Conservation (phyloP, 2,888 invertebrate species). For the Lepidocyrtoides sp. region DNA sequence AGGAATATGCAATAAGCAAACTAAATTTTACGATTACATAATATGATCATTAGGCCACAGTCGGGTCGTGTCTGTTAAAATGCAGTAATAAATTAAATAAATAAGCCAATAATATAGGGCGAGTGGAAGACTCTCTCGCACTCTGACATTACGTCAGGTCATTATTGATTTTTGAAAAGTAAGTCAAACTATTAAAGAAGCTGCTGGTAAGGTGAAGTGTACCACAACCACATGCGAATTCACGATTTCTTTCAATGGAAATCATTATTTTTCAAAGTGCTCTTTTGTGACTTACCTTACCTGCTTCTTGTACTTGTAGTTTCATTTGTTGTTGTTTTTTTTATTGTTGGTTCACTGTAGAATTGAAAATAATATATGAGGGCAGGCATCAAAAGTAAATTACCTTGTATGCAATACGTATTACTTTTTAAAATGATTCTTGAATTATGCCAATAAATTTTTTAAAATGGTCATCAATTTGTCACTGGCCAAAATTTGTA, state of each 20-base stretch:
- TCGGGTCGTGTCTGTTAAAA: constrained; percentile 64
- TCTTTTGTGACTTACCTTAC: not conserved
- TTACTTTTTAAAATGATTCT: not conserved
- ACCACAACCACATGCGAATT: constrained; percentile 30
- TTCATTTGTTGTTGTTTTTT: not conserved
- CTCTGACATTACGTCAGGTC: constrained; percentile 15
- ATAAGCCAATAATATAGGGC: constrained; percentile 48
- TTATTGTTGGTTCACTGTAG: not conserved
- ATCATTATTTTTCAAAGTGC: constrained; percentile 47
- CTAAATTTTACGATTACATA: constrained; percentile 43
- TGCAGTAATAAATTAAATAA: constrained; percentile 36
- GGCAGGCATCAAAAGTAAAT: not conserved
- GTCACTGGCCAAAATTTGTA: constrained; percentile 19
- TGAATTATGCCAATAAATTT: not conserved
- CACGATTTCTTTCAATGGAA: constrained; percentile 49
- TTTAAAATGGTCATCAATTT: constrained; percentile 18
- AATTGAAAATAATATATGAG: no score
- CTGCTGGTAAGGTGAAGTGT: constrained; percentile 17
- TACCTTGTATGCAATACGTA: not conserved
- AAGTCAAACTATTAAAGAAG: constrained; percentile 25
- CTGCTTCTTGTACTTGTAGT: not conserved
- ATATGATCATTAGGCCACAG: constrained; percentile 67
- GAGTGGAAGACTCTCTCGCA: not conserved
- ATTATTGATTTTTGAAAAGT: constrained; percentile 36
- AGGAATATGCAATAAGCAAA: no score